Conservation (phyloP, 2,888 invertebrate genomes). For the Standfussiana lucernea region DNA sequence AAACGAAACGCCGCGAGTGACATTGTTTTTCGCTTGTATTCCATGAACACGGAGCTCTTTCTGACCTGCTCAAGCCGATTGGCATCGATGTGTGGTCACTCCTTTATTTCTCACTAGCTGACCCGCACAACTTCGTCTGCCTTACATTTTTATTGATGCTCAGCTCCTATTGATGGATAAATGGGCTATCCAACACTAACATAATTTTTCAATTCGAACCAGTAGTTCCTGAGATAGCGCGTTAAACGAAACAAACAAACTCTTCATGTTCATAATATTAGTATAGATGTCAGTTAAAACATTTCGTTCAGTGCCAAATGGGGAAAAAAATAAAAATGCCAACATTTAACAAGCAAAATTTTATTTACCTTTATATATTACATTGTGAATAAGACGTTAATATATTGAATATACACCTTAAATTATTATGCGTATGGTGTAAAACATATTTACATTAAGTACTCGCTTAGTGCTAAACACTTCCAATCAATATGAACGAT, state of each 20-base stretch:
- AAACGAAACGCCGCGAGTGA: not conserved
- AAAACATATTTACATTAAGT: constrained; percentile 82
- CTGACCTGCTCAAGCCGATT: not conserved
- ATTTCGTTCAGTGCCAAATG: not conserved
- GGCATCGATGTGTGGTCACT: not conserved
- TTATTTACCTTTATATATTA: constrained; percentile 82
- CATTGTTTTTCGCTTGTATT: not conserved
- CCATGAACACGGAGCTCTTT: not conserved
- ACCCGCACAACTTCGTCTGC: too few species aligned
- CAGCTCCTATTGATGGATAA: too few species aligned
- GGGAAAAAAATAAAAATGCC: constrained; percentile 54
- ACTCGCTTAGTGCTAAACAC: constrained; percentile 66
- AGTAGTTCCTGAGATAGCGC: too few species aligned
- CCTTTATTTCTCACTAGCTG: not conserved
- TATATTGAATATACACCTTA: constrained; percentile 81
- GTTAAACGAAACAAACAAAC: too few species aligned
- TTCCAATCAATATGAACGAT: constrained; percentile 53
- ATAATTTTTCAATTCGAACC: too few species aligned
- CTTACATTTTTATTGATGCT: too few species aligned
- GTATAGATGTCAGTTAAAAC: not conserved
- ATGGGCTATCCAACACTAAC: too few species aligned
- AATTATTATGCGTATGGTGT: constrained; percentile 77
- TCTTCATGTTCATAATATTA: too few species aligned
- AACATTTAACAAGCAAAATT: constrained; percentile 86
- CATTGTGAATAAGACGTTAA: constrained; percentile 82